Evolutionary conservation across 2,888 invertebrate genomes (phyloP), one percentile per base, ranked within the genome.

Genomic region (Gortyna flavago): DNA sequence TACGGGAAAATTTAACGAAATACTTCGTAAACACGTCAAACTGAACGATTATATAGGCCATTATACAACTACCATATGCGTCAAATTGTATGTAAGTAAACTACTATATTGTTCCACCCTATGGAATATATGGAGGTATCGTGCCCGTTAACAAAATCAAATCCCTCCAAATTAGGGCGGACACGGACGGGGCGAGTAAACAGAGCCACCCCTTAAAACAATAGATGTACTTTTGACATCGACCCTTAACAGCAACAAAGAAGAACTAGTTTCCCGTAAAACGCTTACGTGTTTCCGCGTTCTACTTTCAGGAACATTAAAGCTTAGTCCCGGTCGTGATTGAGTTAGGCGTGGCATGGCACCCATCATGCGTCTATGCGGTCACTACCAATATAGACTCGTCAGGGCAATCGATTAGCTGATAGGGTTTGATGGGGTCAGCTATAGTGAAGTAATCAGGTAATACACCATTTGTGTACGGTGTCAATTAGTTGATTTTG

Each of bases 301-400:
- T 93, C 95, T 90, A 95, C 93, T 95, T 96, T 93, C 91, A 92
- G 93, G 87, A 90, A 92, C 93, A 94, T 94, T 95, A 95, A 93
- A 92, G 93, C 92, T 92, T 91, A 89, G 91, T 89, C 90, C 87
- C 89, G 89, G 90, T 90, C 92, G 94, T 94, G 95, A 95, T 95
- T 95, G 93, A 93, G 93, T 91, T 91, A 94, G 95, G 95, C 92
- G 96, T 91, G 95, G 94, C 94, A 94, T 91, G 95, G 94, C 94
- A 84, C 89, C 92, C 90, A 91, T 91, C 90, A 90, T 89, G 90
- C 91, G 89, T 88, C 89, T 90, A 93, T 93, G 91, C 92, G 92
- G 93, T 92, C 94, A 93, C 91, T 81, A 88, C 87, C 89, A 91
- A 92, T 93, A 92, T 91, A 92, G 87, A 89, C 86, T 86, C 85